Evolutionary conservation across 2,888 invertebrate species (phyloP), one percentile per base, ranked within the genome.

Genomic region (Venusia cambrica): DNA sequence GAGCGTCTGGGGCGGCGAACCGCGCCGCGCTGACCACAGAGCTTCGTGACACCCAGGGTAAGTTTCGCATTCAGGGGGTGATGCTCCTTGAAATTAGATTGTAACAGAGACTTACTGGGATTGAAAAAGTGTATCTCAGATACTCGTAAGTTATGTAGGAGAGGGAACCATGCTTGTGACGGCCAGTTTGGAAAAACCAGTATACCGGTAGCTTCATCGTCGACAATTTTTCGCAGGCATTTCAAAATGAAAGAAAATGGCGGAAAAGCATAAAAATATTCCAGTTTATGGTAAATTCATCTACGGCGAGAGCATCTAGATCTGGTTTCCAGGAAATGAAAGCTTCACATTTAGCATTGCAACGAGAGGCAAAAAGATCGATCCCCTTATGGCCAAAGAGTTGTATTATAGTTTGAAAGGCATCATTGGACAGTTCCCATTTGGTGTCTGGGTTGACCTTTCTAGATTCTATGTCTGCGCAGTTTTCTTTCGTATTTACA

Each of bases 401-500:
- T 4, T 17, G 3, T 5, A 24, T n/a, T 4, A 48, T 37, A 0
- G 5, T 5, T 7, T 36, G 22, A 25, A 33, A 50, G 3, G 38
- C 36, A 3, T 24, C 6, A 3, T 40, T 20, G 3, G 46, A 46
- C n/a, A 54, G 22, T 20, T 40, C 36, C 45, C 48, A 52, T 29
- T 55, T 48, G 0, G 42, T 49, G 8, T 50, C 48, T 0, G 45
- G 40, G 34, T 54, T 48, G 2, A 38, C 27, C 2, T 33, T 32
- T 14, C 57, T 21, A 1, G 51, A 57, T 33, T 48, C 53, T 2
- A 16, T 36, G 25, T 57, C 55, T 3, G 55, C 57, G 4, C 14
- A 12, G 28, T 65, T 68, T 5, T 62, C 53, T 21, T 45, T 29
- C 1, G 63, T 59, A 6, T 52, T 49, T 2, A 68, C 52, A 21